Percentiles rank a stretch among this genome's conserved stretches.
phyloP scores from a whole-genome alignment of 1,140 invertebrate genomes.

The Phymastichus coffea region DNA sequence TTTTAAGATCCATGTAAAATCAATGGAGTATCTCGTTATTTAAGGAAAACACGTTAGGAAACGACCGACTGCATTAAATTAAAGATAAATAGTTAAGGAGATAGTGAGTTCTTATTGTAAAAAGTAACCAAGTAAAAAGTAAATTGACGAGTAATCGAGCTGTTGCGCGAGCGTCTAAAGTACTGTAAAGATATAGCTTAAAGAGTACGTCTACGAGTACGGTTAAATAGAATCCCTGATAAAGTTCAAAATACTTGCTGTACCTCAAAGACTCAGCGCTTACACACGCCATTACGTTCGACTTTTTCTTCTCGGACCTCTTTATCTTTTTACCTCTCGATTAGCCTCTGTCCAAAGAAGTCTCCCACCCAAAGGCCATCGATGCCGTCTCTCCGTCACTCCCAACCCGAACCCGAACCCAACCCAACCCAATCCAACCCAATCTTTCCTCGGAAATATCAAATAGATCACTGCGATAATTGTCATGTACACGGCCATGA shows the following conservation, averaged over 20 bases:
- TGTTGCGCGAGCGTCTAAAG: neutral
- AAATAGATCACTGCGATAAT: too few relatives aligned
- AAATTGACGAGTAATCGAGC: conserved; percentile 1
- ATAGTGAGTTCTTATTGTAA: conserved; percentile 24
- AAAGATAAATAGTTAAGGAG: conserved; percentile 25
- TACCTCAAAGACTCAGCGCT: conserved; percentile 26
- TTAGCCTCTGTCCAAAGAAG: too few relatives aligned
- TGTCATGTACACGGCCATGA: too few relatives aligned
- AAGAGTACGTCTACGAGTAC: neutral
- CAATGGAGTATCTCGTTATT: too few relatives aligned
- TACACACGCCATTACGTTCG: too few relatives aligned
- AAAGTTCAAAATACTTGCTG: conserved; percentile 30
- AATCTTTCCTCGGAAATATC: too few relatives aligned
- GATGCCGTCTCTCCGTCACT: too few relatives aligned
- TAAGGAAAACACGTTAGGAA: neutral
- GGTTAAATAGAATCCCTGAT: conserved; percentile 24
- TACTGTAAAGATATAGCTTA: conserved; percentile 23
- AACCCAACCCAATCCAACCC: too few relatives aligned
- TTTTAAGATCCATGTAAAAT: conserved; percentile 10
- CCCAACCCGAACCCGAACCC: too few relatives aligned
- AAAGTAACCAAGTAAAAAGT: conserved; percentile 1
- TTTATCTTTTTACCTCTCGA: too few relatives aligned
- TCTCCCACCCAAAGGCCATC: too few relatives aligned
- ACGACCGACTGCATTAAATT: conserved; percentile 13
- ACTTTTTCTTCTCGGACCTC: too few relatives aligned